A percentile compares a stretch with the other conserved stretches of the same genome.
These are phyloP conservation scores for Manacus vitellinus DNA, from an alignment of 2,113 vertebrate species.

Conservation along the genomic window DNA sequence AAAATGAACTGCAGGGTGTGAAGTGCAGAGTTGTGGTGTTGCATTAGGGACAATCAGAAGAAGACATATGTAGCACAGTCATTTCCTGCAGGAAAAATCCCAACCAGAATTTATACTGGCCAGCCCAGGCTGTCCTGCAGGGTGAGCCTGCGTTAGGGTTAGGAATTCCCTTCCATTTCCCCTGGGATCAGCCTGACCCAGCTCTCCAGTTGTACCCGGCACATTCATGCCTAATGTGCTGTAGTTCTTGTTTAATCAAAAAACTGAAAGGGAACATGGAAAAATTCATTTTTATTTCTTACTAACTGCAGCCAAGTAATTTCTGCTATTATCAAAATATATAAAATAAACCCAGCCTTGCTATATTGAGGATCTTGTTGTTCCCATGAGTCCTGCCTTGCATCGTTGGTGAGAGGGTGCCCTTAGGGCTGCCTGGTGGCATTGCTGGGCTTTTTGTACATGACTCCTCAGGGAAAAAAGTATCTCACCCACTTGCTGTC, in stretches of 20 bases:
- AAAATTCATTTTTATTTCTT: background rate
- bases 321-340: background rate
- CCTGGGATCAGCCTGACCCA: background rate
- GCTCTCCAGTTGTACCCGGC: background rate
- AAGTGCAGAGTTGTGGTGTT: background rate
- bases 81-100: background rate
- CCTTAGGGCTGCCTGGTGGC: background rate
- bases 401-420: fast-evolving
- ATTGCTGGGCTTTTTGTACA: background rate
- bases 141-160: background rate
- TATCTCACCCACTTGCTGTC: background rate
- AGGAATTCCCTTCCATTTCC: background rate
- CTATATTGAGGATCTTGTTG: background rate
- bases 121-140: fast-evolving
- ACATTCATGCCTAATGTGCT: background rate
- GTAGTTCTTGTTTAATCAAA: background rate
- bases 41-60: fast-evolving
- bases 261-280: background rate
- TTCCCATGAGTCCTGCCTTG: background rate
- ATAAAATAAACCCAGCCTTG: background rate
- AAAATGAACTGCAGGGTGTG: background rate
- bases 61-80: background rate
- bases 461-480: background rate
- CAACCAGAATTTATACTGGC: background rate
- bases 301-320: background rate